Base-by-base conservation (phyloP, 2,888 invertebrate genomes). In the Dryadula phaetusa region DNA sequence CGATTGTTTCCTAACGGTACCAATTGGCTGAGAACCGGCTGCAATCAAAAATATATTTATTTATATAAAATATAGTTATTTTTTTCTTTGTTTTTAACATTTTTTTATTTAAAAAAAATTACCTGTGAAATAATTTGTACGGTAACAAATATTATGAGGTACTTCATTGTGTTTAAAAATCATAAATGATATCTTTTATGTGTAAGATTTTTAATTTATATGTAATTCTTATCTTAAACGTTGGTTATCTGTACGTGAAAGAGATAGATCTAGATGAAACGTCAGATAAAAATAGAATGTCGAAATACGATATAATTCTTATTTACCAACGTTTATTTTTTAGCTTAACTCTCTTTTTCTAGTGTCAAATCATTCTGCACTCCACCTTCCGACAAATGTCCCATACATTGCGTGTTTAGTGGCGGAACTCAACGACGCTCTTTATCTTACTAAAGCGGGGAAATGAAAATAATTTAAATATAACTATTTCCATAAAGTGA, bases 21-120 rank as follows among this genome's bases (percentile, higher is more conserved):
- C 1, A 75, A 12, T 66, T 85, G 81, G 4, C 74, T 73, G 14
- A 70, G 32, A 20, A 75, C 71, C 7, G 71, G 63, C 86, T 86
- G 82, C 44, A 63, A 60, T n/a, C 18, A 76, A 75, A 44, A 56
- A 64, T 42, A 32, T 20, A 32, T 14, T 20, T 34, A 42, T 25
- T 25, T 10, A 32, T n/a, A n/a, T n/a, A n/a, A n/a, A n/a, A n/a
- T n/a, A n/a, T n/a, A n/a, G n/a, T n/a, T n/a, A n/a, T n/a, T n/a
- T n/a, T n/a, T n/a, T n/a, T n/a, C n/a, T n/a, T n/a, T n/a, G n/a
- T n/a, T n/a, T n/a, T n/a, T n/a, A n/a, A n/a, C n/a, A n/a, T n/a
- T n/a, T n/a, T 12, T 16, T 1, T 25, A 25, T 28, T 2, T 7
- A 14, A n/a, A 28, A n/a, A 25, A 53, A 47, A 22, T 40, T 40